phyloP scores from a whole-genome alignment of 2,888 invertebrate species.

The Drosophila meridiana region DNA sequence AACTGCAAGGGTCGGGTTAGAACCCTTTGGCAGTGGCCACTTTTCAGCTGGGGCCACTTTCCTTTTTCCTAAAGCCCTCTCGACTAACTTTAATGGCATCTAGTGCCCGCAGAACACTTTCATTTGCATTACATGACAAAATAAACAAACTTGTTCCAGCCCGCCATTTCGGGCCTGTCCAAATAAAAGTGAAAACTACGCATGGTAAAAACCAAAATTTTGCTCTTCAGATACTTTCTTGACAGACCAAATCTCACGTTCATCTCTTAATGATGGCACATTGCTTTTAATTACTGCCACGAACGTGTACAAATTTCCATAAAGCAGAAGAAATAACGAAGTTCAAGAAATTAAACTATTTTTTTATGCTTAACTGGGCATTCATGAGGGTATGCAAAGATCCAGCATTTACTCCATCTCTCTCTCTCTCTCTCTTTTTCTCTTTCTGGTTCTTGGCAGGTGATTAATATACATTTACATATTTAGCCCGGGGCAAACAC shows the following conservation, averaged over 20 bases:
- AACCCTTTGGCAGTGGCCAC: slow-evolving; percentile 17
- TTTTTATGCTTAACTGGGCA: slow-evolving; percentile 5
- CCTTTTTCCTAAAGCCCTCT: slow-evolving; percentile 39
- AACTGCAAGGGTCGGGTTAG: slow-evolving; percentile 20
- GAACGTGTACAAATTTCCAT: slow-evolving; percentile 62
- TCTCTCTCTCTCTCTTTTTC: background rate
- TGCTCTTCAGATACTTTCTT: slow-evolving; percentile 47
- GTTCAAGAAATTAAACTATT: slow-evolving; percentile 18
- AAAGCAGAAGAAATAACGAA: slow-evolving; percentile 2
- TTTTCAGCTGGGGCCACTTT: slow-evolving; percentile 35
- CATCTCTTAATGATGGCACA: slow-evolving; percentile 76
- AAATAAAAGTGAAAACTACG: slow-evolving; percentile 75
- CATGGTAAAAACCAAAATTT: slow-evolving; percentile 18
- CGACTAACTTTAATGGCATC: slow-evolving; percentile 40
- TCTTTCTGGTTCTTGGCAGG: background rate
- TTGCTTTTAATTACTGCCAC: slow-evolving; percentile 64
- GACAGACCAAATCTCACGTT: slow-evolving; percentile 69
- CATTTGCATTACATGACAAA: slow-evolving; percentile 66
- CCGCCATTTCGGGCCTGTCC: slow-evolving; percentile 25
- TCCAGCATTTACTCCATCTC: background rate
- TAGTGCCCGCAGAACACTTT: slow-evolving; percentile 66
- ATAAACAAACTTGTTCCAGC: slow-evolving; percentile 57
- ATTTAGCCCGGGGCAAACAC: slow-evolving; percentile 73
- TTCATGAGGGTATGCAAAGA: slow-evolving; percentile 29
- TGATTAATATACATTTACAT: slow-evolving; percentile 48